Evolutionary conservation across 64 coral and sea anemone species (phyloP).

Genomic region (Montipora foliosa): DNA sequence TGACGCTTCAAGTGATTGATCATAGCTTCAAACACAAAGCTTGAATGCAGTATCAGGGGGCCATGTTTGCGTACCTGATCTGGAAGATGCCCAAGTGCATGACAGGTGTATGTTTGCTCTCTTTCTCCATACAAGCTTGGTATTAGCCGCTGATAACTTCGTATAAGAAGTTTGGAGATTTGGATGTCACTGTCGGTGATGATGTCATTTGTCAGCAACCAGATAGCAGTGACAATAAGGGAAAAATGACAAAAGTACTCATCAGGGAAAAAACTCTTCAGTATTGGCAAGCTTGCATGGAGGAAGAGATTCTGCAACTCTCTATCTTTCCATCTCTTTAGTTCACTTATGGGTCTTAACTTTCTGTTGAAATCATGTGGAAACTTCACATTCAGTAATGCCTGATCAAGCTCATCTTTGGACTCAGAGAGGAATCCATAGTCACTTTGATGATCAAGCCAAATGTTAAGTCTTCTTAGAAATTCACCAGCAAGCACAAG

Average conservation of each 20-base stretch:
- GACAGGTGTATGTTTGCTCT: constrained; percentile 17
- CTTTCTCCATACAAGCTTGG: not conserved
- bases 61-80: constrained; percentile 38
- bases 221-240: constrained; percentile 20
- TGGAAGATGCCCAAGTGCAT: not conserved
- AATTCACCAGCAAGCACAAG: constrained; percentile 7
- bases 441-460: not conserved
- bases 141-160: constrained; percentile 17
- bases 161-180: not conserved
- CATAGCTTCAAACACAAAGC: not conserved
- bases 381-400: not conserved
- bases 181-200: constrained; percentile 7
- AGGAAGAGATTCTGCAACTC: constrained; percentile 1
- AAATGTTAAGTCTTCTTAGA: constrained; percentile 3
- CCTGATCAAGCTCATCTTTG: not conserved
- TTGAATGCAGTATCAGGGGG: constrained; percentile 14
- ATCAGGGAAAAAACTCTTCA: not conserved
- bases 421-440: not conserved
- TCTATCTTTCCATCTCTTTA: constrained; percentile 30
- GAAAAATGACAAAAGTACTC: constrained; percentile 17
- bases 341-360: not conserved
- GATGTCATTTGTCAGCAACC: constrained; percentile 9
- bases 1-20: too few relatives aligned
- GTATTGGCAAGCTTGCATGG: constrained; percentile 16
- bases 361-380: constrained; percentile 8